Conservation (phyloP, 2,113 vertebrate genomes). For the Gavia stellata region DNA sequence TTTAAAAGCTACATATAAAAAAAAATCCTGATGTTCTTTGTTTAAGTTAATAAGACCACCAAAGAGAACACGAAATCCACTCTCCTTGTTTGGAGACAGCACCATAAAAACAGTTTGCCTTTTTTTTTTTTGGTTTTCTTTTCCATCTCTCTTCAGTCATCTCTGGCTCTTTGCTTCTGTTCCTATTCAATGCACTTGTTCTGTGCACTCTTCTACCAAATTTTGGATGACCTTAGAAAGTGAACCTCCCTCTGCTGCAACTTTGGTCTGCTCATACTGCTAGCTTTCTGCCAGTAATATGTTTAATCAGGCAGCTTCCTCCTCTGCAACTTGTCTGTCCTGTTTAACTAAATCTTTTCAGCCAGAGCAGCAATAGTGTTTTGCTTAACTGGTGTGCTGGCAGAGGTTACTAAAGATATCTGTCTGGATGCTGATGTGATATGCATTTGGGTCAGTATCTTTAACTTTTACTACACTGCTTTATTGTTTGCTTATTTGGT, state of each 20-base stretch:
- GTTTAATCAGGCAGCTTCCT: conserved; percentile 7
- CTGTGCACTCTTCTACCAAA: neutral
- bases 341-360: conserved; percentile 63
- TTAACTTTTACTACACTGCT: neutral
- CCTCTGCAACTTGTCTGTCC: neutral
- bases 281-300: neutral
- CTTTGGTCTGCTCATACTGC: neutral
- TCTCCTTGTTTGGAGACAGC: neutral
- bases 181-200: neutral
- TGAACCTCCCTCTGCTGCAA: neutral
- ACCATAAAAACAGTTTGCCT: neutral
- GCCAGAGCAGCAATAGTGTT: conserved; percentile 5
- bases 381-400: conserved; percentile 42
- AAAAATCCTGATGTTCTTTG: neutral
- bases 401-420: neutral
- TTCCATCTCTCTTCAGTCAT: neutral
- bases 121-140: neutral
- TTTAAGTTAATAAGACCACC: neutral
- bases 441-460: conserved; percentile 13
- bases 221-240: neutral
- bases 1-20: neutral
- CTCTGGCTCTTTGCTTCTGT: neutral
- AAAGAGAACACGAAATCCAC: neutral
- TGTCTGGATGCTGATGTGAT: conserved; percentile 34
- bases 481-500: neutral